Percentiles rank a stretch among this genome's conserved stretches.
Conservation (phyloP, 2,113 vertebrate genomes). For the Erythrocercus mccallii region DNA sequence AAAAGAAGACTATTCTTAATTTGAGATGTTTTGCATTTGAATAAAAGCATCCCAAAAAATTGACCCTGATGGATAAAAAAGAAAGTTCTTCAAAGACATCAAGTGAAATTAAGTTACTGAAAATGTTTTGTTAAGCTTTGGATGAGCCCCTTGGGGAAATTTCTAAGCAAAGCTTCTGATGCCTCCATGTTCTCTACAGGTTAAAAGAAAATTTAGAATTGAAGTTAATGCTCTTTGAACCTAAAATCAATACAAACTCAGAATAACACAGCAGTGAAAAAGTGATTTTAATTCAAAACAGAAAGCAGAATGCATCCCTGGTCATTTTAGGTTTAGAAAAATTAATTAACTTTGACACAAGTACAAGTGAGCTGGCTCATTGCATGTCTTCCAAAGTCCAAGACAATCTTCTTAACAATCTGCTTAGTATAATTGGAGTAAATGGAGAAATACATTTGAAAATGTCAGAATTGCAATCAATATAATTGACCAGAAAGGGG, state of each 20-base stretch:
- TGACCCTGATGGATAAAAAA: background rate
- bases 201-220: constrained; percentile 45
- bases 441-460: constrained; percentile 49
- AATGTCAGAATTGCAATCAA: constrained; percentile 19
- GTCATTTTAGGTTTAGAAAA: constrained; percentile 45
- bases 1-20: background rate
- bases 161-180: background rate
- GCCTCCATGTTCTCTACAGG: background rate
- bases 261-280: constrained; percentile 16
- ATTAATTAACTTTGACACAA: constrained; percentile 54
- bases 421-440: constrained; percentile 34
- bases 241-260: constrained; percentile 35
- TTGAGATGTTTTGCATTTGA: background rate
- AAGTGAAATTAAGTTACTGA: constrained; percentile 3
- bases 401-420: constrained; percentile 40
- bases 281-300: constrained; percentile 56
- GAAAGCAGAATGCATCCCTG: constrained; percentile 18
- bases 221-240: constrained; percentile 51
- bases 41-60: background rate
- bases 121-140: background rate
- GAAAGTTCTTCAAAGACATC: background rate
- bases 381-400: background rate
- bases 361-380: constrained; percentile 15
- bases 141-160: background rate
- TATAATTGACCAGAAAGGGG: constrained; percentile 36